Conservation (phyloP, 2,888 invertebrate species). For the Hermaeophaga mercurialis region DNA sequence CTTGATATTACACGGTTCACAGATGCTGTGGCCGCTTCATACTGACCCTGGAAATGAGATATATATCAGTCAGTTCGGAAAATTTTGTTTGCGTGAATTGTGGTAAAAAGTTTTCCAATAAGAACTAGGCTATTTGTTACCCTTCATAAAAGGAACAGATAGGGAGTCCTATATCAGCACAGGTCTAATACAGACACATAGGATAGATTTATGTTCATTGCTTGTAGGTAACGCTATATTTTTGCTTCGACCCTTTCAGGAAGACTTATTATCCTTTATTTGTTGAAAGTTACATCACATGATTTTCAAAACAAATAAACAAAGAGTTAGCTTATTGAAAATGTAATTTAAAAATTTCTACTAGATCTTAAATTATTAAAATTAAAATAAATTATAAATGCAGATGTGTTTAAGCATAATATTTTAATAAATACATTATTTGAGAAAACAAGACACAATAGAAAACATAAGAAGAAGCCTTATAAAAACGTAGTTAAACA, state of each 20-base stretch:
- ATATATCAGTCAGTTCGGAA: slow-evolving; percentile 14
- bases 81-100: slow-evolving; percentile 21
- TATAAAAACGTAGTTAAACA: no score
- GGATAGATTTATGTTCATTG: slow-evolving; percentile 18
- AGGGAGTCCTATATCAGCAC: slow-evolving; percentile 21
- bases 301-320: no score
- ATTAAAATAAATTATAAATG: background rate
- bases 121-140: slow-evolving; percentile 20
- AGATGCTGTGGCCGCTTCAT: background rate
- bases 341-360: no score
- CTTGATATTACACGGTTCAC: background rate
- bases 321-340: no score
- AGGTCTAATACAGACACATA: slow-evolving; percentile 17
- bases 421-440: no score
- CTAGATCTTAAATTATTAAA: background rate
- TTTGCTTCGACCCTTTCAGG: background rate
- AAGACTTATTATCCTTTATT: slow-evolving; percentile 5
- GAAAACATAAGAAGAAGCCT: no score
- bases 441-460: no score
- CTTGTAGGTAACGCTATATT: slow-evolving; percentile 11
- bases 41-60: background rate
- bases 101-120: slow-evolving; percentile 22
- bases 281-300: background rate
- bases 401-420: no score
- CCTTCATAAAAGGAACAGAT: slow-evolving; percentile 22